Conservation (phyloP, 2,888 invertebrate genomes). For the Habroteleia sp. region DNA sequence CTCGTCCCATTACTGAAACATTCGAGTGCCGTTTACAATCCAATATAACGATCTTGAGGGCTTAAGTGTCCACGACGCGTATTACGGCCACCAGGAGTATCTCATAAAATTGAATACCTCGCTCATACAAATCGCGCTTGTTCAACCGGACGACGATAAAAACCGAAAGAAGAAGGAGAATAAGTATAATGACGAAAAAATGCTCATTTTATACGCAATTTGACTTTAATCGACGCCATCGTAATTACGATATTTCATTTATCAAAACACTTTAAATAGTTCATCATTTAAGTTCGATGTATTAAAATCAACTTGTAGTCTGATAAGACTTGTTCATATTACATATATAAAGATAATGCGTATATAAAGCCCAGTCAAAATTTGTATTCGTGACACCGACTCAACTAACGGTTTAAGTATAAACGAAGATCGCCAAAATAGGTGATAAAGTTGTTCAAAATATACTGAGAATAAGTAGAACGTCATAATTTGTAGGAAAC, state of each 20-base stretch:
- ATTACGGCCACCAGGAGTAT: conserved; percentile 54
- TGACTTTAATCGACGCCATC: conserved; percentile 37
- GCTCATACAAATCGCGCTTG: conserved; percentile 54
- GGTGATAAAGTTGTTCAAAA: too few species aligned
- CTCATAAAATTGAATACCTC: conserved; percentile 57
- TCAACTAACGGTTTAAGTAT: too few species aligned
- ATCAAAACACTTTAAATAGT: too few species aligned
- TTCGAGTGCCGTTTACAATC: conserved; percentile 76
- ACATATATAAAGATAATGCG: too few species aligned
- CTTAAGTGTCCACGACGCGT: conserved; percentile 68
- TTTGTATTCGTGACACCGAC: too few species aligned
- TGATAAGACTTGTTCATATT: too few species aligned
- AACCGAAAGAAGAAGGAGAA: conserved; percentile 22
- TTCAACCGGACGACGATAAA: conserved; percentile 49
- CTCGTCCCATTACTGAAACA: conserved; percentile 79
- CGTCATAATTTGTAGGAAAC: conserved; percentile 65
- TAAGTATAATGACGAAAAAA: conserved; percentile 37
- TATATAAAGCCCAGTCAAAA: too few species aligned
- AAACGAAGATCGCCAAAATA: too few species aligned
- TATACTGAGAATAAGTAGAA: too few species aligned
- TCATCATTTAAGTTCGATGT: too few species aligned
- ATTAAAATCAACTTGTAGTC: too few species aligned
- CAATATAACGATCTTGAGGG: conserved; percentile 70
- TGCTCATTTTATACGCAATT: conserved; percentile 46
- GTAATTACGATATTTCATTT: conserved; percentile 16